Evolutionary conservation across 1,140 invertebrate species (phyloP), one percentile per base, ranked within the genome.

Genomic region (Venustaconcha ellipsiformis): DNA sequence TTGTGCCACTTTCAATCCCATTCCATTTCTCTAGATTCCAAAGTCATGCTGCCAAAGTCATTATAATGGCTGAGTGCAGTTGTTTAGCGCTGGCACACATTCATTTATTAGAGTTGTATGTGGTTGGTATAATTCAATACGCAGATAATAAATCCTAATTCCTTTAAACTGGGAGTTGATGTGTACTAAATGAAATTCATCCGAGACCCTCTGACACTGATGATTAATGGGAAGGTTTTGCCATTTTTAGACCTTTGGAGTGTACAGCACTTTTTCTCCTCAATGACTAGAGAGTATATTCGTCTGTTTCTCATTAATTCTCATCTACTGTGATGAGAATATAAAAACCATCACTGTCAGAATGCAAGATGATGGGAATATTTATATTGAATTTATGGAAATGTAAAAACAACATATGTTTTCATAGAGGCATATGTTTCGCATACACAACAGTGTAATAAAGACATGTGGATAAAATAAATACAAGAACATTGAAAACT

Each of bases 351-450:
- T 66, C 67, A 71, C 69, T 72, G 75, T 77, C 75, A 77, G 68
- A 77, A 77, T 77, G 62, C 66, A 72, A 72, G 15, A 72, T 68
- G 70, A 77, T 77, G 75, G 67, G 70, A 72, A 67, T 77, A 77
- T 77, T 77, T 77, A 77, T 77, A 72, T 77, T 77, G 75, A 70
- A 77, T 77, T 77, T 77, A 77, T 77, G 75, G 68, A 66, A 62
- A 77, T 77, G 70, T 72, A 56, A 72, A 77, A 59, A 72, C 67
- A 67, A 68, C 70, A 63, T 72, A 67, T 71, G 70, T 71, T 67
- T 71, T 58, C 72, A 26, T 62, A 70, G 72, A 77, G 72, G 69
- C 75, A 77, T 77, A 77, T 72, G 75, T 69, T 70, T 65, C 3
- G 8, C 37, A 37, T 37, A 37, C 37, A 37, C 37, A 37, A 37